Evolutionary conservation across 2,797 vertebrate species (phyloP), one percentile per base, ranked within the genome.

Genomic region (Acanthopagrus latus): DNA sequence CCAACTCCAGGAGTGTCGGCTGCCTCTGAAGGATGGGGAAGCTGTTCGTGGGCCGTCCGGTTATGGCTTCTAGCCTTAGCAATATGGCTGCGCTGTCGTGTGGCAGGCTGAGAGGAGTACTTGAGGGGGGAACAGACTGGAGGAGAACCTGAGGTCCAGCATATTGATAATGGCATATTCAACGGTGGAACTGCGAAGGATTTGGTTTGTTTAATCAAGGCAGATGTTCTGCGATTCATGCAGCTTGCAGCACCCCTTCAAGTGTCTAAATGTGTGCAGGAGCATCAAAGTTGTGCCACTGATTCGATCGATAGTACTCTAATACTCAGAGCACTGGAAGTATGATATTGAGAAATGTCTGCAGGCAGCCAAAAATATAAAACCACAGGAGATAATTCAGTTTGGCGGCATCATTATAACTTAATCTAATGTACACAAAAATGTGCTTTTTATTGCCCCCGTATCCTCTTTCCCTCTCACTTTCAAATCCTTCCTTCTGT

Each of bases 121-220:
- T 84, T 64, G 27, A 62, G 81, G 81, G 78, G 27, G 25, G 78
- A 80, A 66, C 78, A 86, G 81, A 77, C 72, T 69, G 78, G 63
- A 46, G 55, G 78, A 82, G 81, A 82, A 86, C 74, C 81, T 73
- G 27, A 83, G 87, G 84, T 89, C 76, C 69, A 65, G 64, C 81
- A 82, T 86, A 81, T 89, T 91, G 82, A 90, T 86, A 75, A 82
- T 72, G 70, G 81, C 41, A 78, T 65, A 76, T 80, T 83, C 70
- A 69, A 33, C 64, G 14, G 23, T 62, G 64, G 60, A 59, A 64
- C 23, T 64, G 48, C 6, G 41, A 66, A 70, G 27, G 46, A 65
- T 89, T 76, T 56, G 63, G 55, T 41, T 4, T 46, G 16, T 83
- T 74, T 80, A 86, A 89, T 86, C 64, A 83, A 78, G 33, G 63